Evolutionary conservation across 2,113 vertebrate species (phyloP).

Genomic region (Vulpes vulpes): DNA sequence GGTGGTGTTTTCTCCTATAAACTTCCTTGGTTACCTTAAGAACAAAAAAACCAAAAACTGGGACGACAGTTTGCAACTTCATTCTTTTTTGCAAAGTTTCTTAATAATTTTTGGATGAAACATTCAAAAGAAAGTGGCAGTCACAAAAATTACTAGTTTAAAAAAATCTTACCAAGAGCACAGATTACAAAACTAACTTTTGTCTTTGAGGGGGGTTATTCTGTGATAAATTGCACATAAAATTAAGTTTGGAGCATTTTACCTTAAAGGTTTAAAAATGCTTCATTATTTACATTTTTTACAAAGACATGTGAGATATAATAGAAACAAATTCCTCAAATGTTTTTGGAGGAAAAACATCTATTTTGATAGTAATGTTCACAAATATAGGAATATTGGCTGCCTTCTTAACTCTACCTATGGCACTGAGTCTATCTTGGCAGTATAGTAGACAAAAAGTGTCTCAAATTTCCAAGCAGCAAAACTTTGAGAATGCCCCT

Average conservation of each 20-base stretch:
- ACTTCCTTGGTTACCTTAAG: neutral
- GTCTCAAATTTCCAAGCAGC: neutral
- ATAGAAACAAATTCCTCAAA: slow-evolving; percentile 49
- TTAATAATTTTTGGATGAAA: slow-evolving; percentile 42
- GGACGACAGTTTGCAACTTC: neutral
- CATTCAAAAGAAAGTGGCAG: neutral
- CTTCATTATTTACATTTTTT: slow-evolving; percentile 7
- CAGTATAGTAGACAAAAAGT: neutral
- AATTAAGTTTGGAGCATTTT: slow-evolving; percentile 33
- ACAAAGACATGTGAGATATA: neutral
- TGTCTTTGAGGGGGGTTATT: neutral
- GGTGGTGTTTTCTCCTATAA: slow-evolving; percentile 12
- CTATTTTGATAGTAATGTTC: neutral
- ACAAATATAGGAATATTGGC: neutral
- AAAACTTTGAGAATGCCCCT: slow-evolving; percentile 56
- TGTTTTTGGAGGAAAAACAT: neutral
- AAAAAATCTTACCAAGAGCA: neutral
- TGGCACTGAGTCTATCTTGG: neutral
- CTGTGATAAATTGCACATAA: neutral
- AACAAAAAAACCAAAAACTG: neutral
- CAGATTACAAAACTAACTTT: neutral
- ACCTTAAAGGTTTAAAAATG: neutral
- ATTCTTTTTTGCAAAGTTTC: slow-evolving; percentile 7
- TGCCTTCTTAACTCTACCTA: neutral
- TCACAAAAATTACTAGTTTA: neutral